Conservation (phyloP, 2,797 vertebrate species). For the Lepilemur ruficaudatus region DNA sequence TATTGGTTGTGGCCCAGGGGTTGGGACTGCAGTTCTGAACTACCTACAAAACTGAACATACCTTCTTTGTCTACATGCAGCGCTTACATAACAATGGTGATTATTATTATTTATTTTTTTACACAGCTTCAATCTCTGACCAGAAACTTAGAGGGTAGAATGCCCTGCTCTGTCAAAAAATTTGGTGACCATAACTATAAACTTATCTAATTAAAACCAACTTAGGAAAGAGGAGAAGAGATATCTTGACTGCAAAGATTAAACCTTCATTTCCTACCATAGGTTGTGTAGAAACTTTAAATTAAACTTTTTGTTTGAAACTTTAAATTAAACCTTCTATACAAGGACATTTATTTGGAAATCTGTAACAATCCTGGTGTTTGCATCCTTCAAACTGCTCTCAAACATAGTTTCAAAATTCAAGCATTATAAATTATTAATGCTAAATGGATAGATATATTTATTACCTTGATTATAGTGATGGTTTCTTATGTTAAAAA, state of each 20-base stretch:
- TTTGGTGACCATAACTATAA: not conserved
- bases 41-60: not conserved
- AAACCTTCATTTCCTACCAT: not conserved
- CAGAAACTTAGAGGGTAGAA: conserved; percentile 25
- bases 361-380: not conserved
- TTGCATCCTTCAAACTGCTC: conserved; percentile 22
- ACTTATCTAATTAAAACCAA: not conserved
- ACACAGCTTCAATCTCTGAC: not conserved
- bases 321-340: not conserved
- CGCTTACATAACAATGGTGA: not conserved
- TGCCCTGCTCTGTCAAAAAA: not conserved
- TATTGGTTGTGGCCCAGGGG: too few species aligned
- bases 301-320: not conserved
- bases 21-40: not conserved
- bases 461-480: not conserved
- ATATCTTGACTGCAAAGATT: conserved; percentile 46
- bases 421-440: conserved; percentile 27
- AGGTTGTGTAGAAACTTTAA: not conserved
- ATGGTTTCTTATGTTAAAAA: conserved; percentile 29
- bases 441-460: not conserved
- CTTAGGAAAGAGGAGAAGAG: not conserved
- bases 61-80: not conserved
- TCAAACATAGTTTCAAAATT: conserved; percentile 27
- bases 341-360: not conserved
- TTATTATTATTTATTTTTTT: not conserved